A percentile compares a stretch with the other conserved stretches of the same genome.
phyloP scores from a whole-genome alignment of 2,797 vertebrate species.

The Cyclopterus lumpus region DNA sequence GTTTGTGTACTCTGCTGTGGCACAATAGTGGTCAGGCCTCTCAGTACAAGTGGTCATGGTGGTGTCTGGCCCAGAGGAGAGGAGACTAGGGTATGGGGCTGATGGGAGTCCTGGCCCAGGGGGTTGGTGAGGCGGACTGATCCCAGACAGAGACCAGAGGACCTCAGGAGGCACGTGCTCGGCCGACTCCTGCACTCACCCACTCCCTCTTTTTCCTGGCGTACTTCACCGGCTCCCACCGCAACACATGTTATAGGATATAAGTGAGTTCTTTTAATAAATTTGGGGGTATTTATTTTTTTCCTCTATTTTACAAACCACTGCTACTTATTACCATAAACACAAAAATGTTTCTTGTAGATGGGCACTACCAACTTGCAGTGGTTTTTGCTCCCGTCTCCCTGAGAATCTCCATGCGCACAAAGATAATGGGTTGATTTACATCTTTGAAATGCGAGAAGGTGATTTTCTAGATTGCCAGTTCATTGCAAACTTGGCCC shows the following conservation, averaged over 20 bases:
- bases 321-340: slow-evolving; percentile 82
- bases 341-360: slow-evolving; percentile 71
- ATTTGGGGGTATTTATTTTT: slow-evolving; percentile 80
- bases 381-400: slow-evolving; percentile 39
- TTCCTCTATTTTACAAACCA: slow-evolving; percentile 77
- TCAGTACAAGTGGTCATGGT: slow-evolving; percentile 74
- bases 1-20: slow-evolving; percentile 75
- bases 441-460: background rate
- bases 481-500: background rate
- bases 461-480: background rate
- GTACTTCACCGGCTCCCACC: slow-evolving; percentile 70
- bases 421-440: slow-evolving; percentile 8
- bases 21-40: slow-evolving; percentile 76
- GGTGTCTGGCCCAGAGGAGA: slow-evolving; percentile 73
- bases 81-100: slow-evolving; percentile 65
- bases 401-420: slow-evolving; percentile 20
- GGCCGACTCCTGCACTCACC: slow-evolving; percentile 74
- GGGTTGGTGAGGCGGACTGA: slow-evolving; percentile 61
- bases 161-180: slow-evolving; percentile 79
- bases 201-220: slow-evolving; percentile 85
- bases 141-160: slow-evolving; percentile 78
- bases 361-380: slow-evolving; percentile 60
- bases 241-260: slow-evolving; percentile 88
- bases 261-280: slow-evolving; percentile 87
- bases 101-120: slow-evolving; percentile 63